Base-by-base conservation (phyloP, 2,888 invertebrate species). In the Caradrina clavipalpis region DNA sequence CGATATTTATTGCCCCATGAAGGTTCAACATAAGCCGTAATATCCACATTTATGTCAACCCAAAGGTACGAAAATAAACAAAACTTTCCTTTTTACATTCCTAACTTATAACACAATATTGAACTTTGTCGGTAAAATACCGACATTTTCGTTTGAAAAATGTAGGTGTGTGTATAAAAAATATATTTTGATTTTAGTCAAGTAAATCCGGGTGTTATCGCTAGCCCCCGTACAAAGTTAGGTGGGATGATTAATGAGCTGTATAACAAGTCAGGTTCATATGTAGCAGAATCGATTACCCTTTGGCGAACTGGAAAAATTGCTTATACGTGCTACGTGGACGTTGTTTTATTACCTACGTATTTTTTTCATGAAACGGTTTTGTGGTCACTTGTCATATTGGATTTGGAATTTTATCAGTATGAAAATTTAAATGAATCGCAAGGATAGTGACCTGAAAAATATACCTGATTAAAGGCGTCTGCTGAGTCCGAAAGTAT, bases 261-360 rank as follows among this genome's bases (percentile, higher is more conserved):
- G 83, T 76, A 73, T 76, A 84, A 80, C 79, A 79, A 83, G 83
- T 82, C 83, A 84, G 81, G 83, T 81, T 85, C 84, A 84, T 82
- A 71, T 84, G 85, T 83, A 82, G 76, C 84, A 79, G 71, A 79
- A 85, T 85, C 84, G 79, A 84, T 84, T 84, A 82, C 81, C 73
- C 79, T 83, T 78, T 76, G 72, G 75, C 73, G 72, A 77, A 75
- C 72, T 76, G 83, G 84, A 83, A 84, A 84, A 79, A 85, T 84
- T 77, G 83, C 76, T 84, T 77, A 68, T 81, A 83, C 82, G 76
- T 76, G 73, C 22, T 22, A 10, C 56, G 62, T 71, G 65, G 62
- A 65, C 51, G 59, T 17, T 56, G 54, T 65, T 68, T 81, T 78
- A 65, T 76, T 76, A 63, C 58, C 57, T 58, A 39, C 45, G 54